A percentile compares a stretch with the other conserved stretches of the same genome.
Conservation (phyloP, 2,888 invertebrate genomes). For the Neria commutata region DNA sequence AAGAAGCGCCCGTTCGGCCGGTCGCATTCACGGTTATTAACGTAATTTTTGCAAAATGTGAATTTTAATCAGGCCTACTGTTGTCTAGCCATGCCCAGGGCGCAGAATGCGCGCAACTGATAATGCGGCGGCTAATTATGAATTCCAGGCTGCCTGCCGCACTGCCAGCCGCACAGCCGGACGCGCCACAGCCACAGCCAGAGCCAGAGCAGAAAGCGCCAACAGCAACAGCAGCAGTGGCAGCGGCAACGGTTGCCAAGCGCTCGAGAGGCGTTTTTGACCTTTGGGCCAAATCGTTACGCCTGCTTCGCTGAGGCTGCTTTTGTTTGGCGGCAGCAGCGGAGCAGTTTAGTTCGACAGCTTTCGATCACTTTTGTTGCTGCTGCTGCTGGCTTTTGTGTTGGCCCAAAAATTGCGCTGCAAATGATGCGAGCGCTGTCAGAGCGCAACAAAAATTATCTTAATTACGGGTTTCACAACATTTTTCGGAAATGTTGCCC, state of each 20-base stretch:
- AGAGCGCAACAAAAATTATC: not conserved
- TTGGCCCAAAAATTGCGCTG: not conserved
- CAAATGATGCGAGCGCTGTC: not conserved
- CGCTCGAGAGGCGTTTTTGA: slow-evolving; percentile 5
- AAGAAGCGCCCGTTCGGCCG: no score
- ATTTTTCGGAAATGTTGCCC: not conserved
- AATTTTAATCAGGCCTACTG: no score
- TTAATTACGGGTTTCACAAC: slow-evolving; percentile 1
- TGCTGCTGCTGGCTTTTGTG: no score
- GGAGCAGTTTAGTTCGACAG: not conserved
- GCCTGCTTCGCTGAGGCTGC: not conserved
- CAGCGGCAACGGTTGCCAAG: not conserved
- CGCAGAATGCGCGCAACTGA: no score
- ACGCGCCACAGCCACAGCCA: not conserved
- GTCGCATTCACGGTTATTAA: no score
- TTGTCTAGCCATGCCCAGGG: not conserved
- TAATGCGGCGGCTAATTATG: not conserved
- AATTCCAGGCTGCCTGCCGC: not conserved
- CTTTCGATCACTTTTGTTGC: not conserved
- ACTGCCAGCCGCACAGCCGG: not conserved
- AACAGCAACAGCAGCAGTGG: not conserved
- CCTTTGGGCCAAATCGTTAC: not conserved
- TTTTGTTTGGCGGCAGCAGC: no score
- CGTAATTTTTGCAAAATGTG: no score
- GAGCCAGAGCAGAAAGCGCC: not conserved